Conservation (phyloP, 2,888 invertebrate species). For the Salpingus planirostris region DNA sequence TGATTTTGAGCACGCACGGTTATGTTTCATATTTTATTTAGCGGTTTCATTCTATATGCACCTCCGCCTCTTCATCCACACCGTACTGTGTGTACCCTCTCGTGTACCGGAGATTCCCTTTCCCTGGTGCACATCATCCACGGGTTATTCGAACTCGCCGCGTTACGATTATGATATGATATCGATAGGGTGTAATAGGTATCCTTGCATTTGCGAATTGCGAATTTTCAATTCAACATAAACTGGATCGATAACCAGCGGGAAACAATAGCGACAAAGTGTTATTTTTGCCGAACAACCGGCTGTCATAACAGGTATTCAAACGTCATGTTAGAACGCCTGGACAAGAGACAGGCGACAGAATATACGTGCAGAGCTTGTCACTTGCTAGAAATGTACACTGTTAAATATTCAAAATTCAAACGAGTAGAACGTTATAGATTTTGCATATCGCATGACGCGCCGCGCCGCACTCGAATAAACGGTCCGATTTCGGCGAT, state of each 20-base stretch:
- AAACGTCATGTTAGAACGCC: conserved; percentile 32
- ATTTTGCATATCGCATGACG: conserved; percentile 20
- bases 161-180: too few species aligned
- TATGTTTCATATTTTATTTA: conserved; percentile 19
- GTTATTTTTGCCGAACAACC: conserved; percentile 32
- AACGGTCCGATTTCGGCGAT: too few species aligned
- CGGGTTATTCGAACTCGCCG: too few species aligned
- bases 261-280: conserved; percentile 34
- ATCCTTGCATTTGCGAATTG: too few species aligned
- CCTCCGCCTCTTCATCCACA: conserved; percentile 3
- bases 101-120: too few species aligned
- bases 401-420: conserved; percentile 27
- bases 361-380: conserved; percentile 33
- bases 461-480: background rate
- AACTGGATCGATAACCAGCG: conserved; percentile 8
- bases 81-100: too few species aligned
- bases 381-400: conserved; percentile 32
- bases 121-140: background rate
- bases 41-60: conserved; percentile 9
- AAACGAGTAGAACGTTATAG: too few species aligned
- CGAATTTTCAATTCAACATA: too few species aligned
- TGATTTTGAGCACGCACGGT: conserved; percentile 33
- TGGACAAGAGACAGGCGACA: conserved; percentile 34
- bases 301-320: conserved; percentile 35
- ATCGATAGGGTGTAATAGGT: too few species aligned